Conservation (phyloP, 2,113 vertebrate species). For the Upupa epops region DNA sequence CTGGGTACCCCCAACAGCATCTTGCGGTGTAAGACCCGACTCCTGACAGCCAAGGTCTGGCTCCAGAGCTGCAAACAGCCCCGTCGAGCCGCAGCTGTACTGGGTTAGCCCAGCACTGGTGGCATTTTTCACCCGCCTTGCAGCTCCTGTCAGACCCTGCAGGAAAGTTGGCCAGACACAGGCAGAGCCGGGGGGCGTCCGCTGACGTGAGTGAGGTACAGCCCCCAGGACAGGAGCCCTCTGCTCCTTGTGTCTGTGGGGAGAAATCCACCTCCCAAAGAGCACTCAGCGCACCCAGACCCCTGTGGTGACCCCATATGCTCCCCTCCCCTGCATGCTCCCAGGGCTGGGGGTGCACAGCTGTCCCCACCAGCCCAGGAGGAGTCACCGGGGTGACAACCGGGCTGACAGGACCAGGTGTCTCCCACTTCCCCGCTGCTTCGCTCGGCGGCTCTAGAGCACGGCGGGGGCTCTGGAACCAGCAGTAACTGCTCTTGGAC, state of each 20-base stretch:
- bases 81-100: not conserved
- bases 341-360: not conserved
- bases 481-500: not conserved
- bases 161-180: not conserved
- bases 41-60: not conserved
- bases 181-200: not conserved
- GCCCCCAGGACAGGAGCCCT: not conserved
- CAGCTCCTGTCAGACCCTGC: not conserved
- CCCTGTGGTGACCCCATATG: rapidly evolving
- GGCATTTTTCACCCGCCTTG: not conserved
- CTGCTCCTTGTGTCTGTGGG: not conserved
- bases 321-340: not conserved
- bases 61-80: not conserved
- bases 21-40: not conserved
- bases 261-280: not conserved
- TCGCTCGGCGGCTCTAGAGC: not conserved
- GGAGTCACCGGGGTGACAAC: not conserved
- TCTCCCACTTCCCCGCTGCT: not conserved
- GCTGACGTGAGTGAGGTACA: not conserved
- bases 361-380: not conserved
- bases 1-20: not conserved
- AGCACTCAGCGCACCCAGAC: not conserved
- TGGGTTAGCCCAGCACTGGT: not conserved
- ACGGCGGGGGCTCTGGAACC: not conserved
- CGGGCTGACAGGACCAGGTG: not conserved